phyloP scores from a whole-genome alignment of 92 coral and sea anemone genomes.

The Metridium senile region DNA sequence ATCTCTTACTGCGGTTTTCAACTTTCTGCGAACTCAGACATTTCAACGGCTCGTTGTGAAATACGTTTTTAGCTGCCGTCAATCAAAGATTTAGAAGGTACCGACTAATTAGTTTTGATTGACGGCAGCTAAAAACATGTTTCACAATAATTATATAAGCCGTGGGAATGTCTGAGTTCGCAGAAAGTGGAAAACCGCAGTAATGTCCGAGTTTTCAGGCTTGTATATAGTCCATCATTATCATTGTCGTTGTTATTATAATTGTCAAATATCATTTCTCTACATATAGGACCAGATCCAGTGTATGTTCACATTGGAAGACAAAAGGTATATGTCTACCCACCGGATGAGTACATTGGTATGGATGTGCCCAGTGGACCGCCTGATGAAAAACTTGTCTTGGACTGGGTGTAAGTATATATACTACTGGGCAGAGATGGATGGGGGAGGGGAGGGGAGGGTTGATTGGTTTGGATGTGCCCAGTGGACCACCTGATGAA shows the following conservation, averaged over 20 bases:
- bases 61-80: too few species aligned
- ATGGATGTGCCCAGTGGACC: constrained; percentile 41
- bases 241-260: neutral
- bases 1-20: too few species aligned
- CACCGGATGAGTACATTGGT: constrained; percentile 60
- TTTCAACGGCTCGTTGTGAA: too few species aligned
- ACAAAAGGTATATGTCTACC: constrained; percentile 67
- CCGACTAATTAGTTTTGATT: too few species aligned
- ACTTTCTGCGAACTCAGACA: too few species aligned
- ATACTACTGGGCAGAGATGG: neutral
- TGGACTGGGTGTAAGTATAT: constrained; percentile 91
- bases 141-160: too few species aligned
- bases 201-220: too few species aligned
- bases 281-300: constrained; percentile 52
- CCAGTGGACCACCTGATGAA: constrained; percentile 67
- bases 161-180: too few species aligned
- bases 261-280: neutral
- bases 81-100: too few species aligned
- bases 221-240: too few species aligned
- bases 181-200: too few species aligned
- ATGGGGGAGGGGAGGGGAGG: neutral
- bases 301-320: constrained; percentile 56
- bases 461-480: constrained; percentile 11
- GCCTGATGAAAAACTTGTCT: constrained; percentile 59
- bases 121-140: too few species aligned